Evolutionary conservation across 1,140 invertebrate genomes (phyloP), one percentile per base, ranked within the genome.

Genomic region (Polyergus mexicanus): DNA sequence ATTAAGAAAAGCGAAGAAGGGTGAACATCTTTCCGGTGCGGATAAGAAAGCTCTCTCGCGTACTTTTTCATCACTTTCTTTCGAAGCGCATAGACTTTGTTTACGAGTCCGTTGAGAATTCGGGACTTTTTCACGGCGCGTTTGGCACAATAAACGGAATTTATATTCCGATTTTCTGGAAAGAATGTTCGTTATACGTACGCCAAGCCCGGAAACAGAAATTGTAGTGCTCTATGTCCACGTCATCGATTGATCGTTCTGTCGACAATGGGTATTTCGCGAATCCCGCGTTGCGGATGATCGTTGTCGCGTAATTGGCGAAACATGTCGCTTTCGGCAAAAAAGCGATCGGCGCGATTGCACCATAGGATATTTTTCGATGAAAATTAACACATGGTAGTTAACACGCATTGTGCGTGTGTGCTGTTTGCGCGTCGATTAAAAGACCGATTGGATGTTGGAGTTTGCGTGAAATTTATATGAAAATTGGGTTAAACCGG

Each of bases 101-200:
- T 86, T 86, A 60, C 66, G 56, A 69, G 54, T 35, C 47, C 51
- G 44, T 54, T 44, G 63, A 60, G 71, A 54, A 77, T 56, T 47
- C 71, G 44, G 25, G 63, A 80, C 41, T 68, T 77, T 85, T 80
- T 85, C 63, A 68, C n/a, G 25, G 32, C 28, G 47, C 38, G 60
- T 56, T 85, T 85, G 38, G 38, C 68, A 72, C 51, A 28, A 7
- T 62, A 74, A 83, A 83, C 56, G 68, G 35, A 83, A 83, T 83
- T 74, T 83, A 83, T 47, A 28, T 74, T 60, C 16, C 3, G n/a
- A 8, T 19, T 51, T 5, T 51, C 47, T 51, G 16, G 8, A 19
- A 38, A 65, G 47, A 41, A 35, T 6, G 65, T 66, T 58, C 54
- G 19, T 81, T 68, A 72, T 25, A 35, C 13, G 25, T 10, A 32